Evolutionary conservation across 2,113 vertebrate species (phyloP), one percentile per base, ranked within the genome.

Genomic region (Murina feae): DNA sequence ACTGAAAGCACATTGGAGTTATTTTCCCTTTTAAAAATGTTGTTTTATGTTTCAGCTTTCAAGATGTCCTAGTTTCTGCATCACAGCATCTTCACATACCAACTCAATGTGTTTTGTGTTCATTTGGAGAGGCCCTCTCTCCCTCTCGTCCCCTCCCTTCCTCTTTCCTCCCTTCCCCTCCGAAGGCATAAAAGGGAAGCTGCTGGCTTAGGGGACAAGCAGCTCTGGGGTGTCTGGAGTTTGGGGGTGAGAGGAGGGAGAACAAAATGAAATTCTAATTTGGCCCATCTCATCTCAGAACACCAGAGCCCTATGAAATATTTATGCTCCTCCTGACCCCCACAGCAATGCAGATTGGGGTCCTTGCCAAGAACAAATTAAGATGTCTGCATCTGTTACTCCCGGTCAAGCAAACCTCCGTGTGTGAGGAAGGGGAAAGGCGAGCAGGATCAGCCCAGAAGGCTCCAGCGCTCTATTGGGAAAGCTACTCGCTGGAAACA

Each of bases 321-420:
- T 78, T 94, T 86, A 95, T 93, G 97, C 94, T 89, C 95, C 81
- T 96, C 96, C 86, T 95, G 96, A 97, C 94, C 96, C 49, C 16
- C 42, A 90, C 25, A 95, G 95, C 81, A 96, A 96, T 83, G 83
- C 60, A 96, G 92, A 93, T 55, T 51, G 23, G 74, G 66, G 89
- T 6, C 69, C 85, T 78, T 97, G 97, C 98, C 98, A 98, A 97
- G 96, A 97, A 97, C 97, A 97, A 97, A 98, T 98, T 94, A 98
- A 95, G 42, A 94, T 96, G 98, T 96, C 98, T 97, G 92, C 58
- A 96, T 96, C 55, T 96, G 94, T 86, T 90, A 92, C 71, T 93
- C 90, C 89, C 17, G 44, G 89, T 85, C n/a, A 93, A 92, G 88
- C 87, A 76, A 35, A 11, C 25, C 65, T 90, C 93, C 96, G 93